Evolutionary conservation across 2,888 invertebrate genomes (phyloP), one percentile per base, ranked within the genome.

Genomic region (Nomada flava): DNA sequence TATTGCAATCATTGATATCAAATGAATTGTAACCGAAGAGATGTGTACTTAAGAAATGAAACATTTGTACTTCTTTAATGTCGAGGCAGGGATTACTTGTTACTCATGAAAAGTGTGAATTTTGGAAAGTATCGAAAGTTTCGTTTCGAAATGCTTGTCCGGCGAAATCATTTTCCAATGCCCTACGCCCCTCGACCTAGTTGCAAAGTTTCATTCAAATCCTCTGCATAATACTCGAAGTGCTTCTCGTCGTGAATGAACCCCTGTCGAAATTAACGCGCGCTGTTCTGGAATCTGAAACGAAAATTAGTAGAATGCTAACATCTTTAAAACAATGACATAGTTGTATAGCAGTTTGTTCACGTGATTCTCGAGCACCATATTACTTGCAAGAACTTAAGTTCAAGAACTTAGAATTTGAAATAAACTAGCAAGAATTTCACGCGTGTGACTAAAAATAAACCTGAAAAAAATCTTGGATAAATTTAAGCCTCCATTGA

Each of bases 181-280:
- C 13, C 42, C 44, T 13, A n/a, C 47, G 29, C 50, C 26, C 42
- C 47, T 36, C 63, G 69, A 78, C 64, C 68, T 44, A 69, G 63
- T 70, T 79, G 44, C 57, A 15, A 52, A 70, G 69, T 79, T 79
- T 59, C 79, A 78, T 79, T 79, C 70, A 79, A 71, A 78, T 53
- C 23, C 18, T 52, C 11, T 67, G 67, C 53, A 53, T 78, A 78
- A 68, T 78, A 42, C 29, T 55, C 68, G 23, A 59, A 79, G 64
- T 52, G 50, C 44, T 64, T 15, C 29, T 79, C 52, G 2, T 69
- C 29, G 70, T 63, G 68, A 79, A 78, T 69, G 78, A 63, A 69
- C 53, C 42, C n/a, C 44, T 5, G 53, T 23, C 13, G n/a, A 52
- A 69, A 70, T 59, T 79, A 64, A 64, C 57, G 44, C 44, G 50